Evolutionary conservation across 2,797 vertebrate genomes (phyloP).

Genomic region (Sebastolobus altivelis): DNA sequence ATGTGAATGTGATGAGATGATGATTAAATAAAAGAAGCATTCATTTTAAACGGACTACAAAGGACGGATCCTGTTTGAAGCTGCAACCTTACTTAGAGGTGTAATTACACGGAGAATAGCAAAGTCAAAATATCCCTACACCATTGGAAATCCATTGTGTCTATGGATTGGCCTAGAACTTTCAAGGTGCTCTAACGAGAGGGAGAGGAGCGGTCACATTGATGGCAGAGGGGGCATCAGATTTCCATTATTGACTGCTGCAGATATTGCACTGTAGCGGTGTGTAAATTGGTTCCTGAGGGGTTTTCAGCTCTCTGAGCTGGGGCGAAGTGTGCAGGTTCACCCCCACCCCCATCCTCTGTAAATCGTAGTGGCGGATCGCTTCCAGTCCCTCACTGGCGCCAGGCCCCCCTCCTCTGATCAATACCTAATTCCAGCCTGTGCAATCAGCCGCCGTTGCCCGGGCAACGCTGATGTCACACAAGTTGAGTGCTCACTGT

Average conservation of each 20-base stretch:
- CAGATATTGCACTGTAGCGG: constrained; percentile 95
- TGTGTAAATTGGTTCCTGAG: constrained; percentile 99
- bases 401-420: constrained; percentile 89
- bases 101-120: constrained; percentile 77
- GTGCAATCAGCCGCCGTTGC: constrained; percentile 93
- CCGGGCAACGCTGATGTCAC: constrained; percentile 98
- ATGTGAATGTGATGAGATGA: constrained; percentile 21
- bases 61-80: constrained; percentile 37
- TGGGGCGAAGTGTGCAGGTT: constrained; percentile 89
- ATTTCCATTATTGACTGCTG: constrained; percentile 99
- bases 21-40: constrained; percentile 39
- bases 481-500: constrained; percentile 92
- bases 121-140: constrained; percentile 79
- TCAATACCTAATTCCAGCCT: constrained; percentile 99
- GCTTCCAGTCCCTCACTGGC: constrained; percentile 92
- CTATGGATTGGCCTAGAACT: constrained; percentile 85
- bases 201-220: constrained; percentile 90
- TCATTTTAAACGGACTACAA: constrained; percentile 38
- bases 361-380: constrained; percentile 95
- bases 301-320: constrained; percentile 92
- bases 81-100: constrained; percentile 60
- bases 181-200: constrained; percentile 92
- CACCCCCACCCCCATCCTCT: constrained; percentile 79
- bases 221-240: constrained; percentile 93
- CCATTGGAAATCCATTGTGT: constrained; percentile 84